phyloP scores from a whole-genome alignment of 2,797 vertebrate species.

The Syndactyla subalaris region DNA sequence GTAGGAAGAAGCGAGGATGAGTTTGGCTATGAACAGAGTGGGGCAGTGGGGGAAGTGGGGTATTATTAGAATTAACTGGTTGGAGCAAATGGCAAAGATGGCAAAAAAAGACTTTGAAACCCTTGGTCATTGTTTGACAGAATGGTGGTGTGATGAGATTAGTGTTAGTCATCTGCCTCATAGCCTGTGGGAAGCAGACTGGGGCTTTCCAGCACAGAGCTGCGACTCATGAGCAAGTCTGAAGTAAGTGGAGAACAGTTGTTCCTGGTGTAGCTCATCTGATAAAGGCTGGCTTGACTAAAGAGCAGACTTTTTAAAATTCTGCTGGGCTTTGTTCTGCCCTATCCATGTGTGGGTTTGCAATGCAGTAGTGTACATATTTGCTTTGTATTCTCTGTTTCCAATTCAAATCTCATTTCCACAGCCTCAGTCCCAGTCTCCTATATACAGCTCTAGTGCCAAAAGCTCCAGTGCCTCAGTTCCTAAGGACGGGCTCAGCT shows the following conservation, averaged over 20 bases:
- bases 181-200: background rate
- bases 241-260: background rate
- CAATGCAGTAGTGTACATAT: background rate
- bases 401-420: background rate
- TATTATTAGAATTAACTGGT: background rate
- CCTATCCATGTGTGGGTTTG: background rate
- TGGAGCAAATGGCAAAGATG: background rate
- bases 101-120: background rate
- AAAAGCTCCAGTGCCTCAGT: conserved; percentile 79
- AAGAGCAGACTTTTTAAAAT: background rate
- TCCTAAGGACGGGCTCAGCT: conserved; percentile 83
- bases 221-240: conserved; percentile 31
- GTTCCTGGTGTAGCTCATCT: background rate
- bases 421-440: conserved; percentile 79
- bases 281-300: background rate
- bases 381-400: background rate
- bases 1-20: background rate
- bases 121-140: background rate
- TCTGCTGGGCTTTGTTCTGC: background rate
- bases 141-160: conserved; percentile 28
- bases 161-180: conserved; percentile 65
- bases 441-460: conserved; percentile 75
- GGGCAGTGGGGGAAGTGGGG: background rate
- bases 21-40: background rate
- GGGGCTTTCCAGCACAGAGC: conserved; percentile 42